Evolutionary conservation across 2,888 invertebrate genomes (phyloP).

Genomic region (Protophormia terraenovae): DNA sequence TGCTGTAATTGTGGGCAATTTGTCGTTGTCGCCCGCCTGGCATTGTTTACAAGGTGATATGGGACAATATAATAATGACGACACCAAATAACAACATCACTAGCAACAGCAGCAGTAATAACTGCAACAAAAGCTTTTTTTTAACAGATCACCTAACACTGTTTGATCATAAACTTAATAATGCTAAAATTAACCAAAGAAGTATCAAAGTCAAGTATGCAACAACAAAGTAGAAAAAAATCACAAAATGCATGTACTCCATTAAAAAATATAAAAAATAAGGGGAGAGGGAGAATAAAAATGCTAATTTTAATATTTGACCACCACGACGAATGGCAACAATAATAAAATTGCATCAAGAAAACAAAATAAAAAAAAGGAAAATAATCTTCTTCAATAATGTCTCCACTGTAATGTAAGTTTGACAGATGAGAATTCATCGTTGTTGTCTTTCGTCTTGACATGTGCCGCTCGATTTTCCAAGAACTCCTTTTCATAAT

Average conservation of each 20-base stretch:
- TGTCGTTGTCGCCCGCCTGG: conserved; percentile 75
- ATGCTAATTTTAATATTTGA: conserved; percentile 79
- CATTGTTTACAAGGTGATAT: conserved; percentile 64
- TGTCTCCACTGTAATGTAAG: conserved; percentile 60
- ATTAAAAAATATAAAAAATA: conserved; percentile 14
- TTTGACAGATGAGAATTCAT: conserved; percentile 62
- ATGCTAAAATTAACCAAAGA: conserved; percentile 39
- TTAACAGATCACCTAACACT: conserved; percentile 58
- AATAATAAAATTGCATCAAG: conserved; percentile 69
- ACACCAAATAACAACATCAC: too few relatives aligned
- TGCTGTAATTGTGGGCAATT: conserved; percentile 78
- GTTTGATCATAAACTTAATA: conserved; percentile 32
- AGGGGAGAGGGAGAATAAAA: conserved; percentile 73
- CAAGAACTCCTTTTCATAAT: conserved; percentile 37
- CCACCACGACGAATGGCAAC: conserved; percentile 77
- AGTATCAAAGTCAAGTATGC: conserved; percentile 27
- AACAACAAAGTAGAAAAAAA: conserved; percentile 43
- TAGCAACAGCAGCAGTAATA: not conserved
- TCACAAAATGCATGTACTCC: conserved; percentile 21
- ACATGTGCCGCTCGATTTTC: conserved; percentile 61
- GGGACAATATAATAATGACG: conserved; percentile 43
- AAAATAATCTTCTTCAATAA: conserved; percentile 71
- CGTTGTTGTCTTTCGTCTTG: conserved; percentile 46
- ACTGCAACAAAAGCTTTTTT: conserved; percentile 43
- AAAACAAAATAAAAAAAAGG: conserved; percentile 68